phyloP scores from a whole-genome alignment of 2,113 vertebrate species.

The Pongo abelii region DNA sequence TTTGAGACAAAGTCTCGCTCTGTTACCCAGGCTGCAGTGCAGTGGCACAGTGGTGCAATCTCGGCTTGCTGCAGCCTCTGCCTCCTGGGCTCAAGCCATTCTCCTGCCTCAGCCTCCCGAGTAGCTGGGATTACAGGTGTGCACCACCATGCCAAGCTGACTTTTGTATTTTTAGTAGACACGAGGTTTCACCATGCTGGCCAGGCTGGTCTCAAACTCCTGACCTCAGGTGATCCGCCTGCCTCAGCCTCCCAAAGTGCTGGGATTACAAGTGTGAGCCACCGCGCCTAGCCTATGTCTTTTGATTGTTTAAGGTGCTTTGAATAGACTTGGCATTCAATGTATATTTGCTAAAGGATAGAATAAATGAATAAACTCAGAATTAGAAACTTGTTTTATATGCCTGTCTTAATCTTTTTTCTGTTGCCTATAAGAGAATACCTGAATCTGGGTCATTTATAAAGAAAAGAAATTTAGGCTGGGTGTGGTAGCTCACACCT shows the following conservation, averaged over 20 bases:
- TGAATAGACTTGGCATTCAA: neutral
- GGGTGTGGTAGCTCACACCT: too few species aligned
- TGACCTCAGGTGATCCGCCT: neutral
- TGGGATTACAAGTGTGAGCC: neutral
- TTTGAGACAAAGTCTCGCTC: neutral
- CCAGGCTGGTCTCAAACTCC: neutral
- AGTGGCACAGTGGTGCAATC: neutral
- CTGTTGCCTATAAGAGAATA: too few species aligned
- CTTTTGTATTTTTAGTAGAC: neutral
- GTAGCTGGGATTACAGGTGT: neutral
- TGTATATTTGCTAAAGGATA: neutral
- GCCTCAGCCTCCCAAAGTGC: neutral
- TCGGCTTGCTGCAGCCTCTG: neutral
- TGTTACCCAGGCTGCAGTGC: neutral
- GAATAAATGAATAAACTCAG: neutral
- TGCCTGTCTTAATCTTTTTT: too few species aligned
- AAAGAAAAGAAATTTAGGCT: too few species aligned
- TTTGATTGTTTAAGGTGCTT: slow-evolving; percentile 7
- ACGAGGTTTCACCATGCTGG: neutral
- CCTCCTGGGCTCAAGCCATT: neutral
- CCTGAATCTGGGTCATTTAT: too few species aligned
- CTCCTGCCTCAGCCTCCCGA: neutral
- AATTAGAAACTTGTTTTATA: neutral
- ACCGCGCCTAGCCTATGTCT: neutral
- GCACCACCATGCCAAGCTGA: neutral